Conservation (phyloP, 2,113 vertebrate genomes). For the Cynopterus brachyotis region DNA sequence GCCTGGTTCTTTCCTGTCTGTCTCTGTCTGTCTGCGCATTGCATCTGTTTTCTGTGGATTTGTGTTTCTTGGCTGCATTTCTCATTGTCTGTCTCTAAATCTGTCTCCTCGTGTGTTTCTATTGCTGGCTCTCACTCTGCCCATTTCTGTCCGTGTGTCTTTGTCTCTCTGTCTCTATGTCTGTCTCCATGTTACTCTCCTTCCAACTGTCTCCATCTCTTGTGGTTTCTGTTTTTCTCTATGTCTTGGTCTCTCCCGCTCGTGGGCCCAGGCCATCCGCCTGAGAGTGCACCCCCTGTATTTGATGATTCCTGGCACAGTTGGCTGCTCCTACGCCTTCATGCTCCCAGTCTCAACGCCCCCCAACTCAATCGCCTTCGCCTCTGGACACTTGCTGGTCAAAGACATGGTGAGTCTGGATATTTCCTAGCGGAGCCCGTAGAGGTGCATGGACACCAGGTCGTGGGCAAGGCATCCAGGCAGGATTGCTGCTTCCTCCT, state of each 20-base stretch:
- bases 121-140: background rate
- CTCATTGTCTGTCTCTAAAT: background rate
- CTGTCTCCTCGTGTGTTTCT: background rate
- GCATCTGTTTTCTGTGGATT: background rate
- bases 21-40: background rate
- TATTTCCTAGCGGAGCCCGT: background rate
- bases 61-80: background rate
- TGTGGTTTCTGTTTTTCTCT: background rate
- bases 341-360: constrained; percentile 98
- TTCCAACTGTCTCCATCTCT: background rate
- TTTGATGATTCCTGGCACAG: constrained; percentile 95
- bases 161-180: background rate
- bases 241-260: background rate
- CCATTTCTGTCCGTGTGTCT: fast-evolving
- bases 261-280: constrained; percentile 86
- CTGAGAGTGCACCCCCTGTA: constrained; percentile 94
- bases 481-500: background rate
- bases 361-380: constrained; percentile 98
- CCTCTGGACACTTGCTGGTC: constrained; percentile 95
- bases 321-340: constrained; percentile 95
- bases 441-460: background rate
- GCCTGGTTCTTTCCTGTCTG: background rate
- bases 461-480: fast-evolving
- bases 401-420: constrained; percentile 94
- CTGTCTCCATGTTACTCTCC: background rate